Evolutionary conservation across 2,888 invertebrate species (phyloP).

Genomic region (Capitulum mitella): DNA sequence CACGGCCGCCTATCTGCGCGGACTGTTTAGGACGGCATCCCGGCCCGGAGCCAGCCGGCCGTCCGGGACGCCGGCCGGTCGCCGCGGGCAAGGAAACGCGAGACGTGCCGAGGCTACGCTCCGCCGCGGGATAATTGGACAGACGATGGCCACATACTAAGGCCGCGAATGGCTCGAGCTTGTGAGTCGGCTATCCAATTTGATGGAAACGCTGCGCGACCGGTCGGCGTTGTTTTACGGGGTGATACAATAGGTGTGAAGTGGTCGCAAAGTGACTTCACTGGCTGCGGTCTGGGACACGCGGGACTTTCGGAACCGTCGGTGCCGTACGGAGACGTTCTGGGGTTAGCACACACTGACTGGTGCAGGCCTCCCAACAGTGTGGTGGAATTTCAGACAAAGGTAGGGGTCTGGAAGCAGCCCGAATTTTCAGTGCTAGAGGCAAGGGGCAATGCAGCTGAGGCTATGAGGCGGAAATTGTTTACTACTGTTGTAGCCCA

Average conservation of each 20-base stretch:
- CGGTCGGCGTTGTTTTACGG: neutral
- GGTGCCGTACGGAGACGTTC: neutral
- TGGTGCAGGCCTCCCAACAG: neutral
- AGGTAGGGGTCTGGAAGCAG: neutral
- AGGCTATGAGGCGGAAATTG: too few species aligned
- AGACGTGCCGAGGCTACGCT: neutral
- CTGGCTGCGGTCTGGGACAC: neutral
- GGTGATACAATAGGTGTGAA: constrained; percentile 1
- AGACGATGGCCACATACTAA: neutral
- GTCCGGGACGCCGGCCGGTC: neutral
- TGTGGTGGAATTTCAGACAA: neutral
- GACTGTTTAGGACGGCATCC: too few species aligned
- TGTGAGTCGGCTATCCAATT: neutral
- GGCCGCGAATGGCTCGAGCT: neutral
- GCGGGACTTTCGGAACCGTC: neutral
- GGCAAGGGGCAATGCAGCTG: too few species aligned
- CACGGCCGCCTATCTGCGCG: too few species aligned
- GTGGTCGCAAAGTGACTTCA: neutral
- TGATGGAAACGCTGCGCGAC: neutral
- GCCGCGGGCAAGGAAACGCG: neutral
- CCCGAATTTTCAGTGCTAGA: neutral
- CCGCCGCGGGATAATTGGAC: neutral
- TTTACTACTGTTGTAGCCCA: too few species aligned
- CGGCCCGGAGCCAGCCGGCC: neutral
- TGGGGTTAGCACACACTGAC: too few species aligned